Percentiles rank a stretch among this genome's conserved stretches.
Evolutionary conservation across 2,113 vertebrate genomes (phyloP).

Genomic region (Hippolais icterina): DNA sequence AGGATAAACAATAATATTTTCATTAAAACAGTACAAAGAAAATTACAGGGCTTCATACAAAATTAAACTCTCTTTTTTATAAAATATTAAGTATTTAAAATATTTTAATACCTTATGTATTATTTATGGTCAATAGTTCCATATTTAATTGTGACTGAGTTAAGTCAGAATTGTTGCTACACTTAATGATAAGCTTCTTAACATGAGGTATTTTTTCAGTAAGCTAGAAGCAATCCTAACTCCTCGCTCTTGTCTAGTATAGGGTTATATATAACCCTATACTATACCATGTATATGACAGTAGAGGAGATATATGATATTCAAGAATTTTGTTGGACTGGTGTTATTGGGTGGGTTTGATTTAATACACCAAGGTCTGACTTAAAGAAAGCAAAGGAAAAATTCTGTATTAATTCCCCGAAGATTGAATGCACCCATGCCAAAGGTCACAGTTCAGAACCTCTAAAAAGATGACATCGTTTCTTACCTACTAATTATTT

Average conservation of each 20-base stretch:
- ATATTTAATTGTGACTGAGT: background rate
- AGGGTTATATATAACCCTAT: too few relatives aligned
- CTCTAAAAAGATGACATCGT: background rate
- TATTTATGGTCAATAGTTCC: background rate
- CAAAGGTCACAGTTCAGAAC: background rate
- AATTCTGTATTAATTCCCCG: background rate
- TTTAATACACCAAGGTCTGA: background rate
- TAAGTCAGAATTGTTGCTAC: background rate
- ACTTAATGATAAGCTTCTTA: background rate
- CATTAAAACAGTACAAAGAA: background rate
- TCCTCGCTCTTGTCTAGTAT: background rate
- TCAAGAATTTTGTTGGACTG: background rate
- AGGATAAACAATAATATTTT: background rate
- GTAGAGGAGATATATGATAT: background rate
- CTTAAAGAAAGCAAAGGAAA: background rate
- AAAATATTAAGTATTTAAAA: background rate
- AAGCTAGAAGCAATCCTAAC: background rate
- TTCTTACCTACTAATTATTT: background rate
- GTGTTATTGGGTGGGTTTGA: background rate
- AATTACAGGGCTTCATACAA: background rate
- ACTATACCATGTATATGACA: background rate
- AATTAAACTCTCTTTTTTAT: background rate
- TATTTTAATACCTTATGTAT: background rate
- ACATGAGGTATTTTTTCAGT: background rate
- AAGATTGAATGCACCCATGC: background rate